Evolutionary conservation across 2,797 vertebrate species (phyloP).

Genomic region (Nyctibius grandis): DNA sequence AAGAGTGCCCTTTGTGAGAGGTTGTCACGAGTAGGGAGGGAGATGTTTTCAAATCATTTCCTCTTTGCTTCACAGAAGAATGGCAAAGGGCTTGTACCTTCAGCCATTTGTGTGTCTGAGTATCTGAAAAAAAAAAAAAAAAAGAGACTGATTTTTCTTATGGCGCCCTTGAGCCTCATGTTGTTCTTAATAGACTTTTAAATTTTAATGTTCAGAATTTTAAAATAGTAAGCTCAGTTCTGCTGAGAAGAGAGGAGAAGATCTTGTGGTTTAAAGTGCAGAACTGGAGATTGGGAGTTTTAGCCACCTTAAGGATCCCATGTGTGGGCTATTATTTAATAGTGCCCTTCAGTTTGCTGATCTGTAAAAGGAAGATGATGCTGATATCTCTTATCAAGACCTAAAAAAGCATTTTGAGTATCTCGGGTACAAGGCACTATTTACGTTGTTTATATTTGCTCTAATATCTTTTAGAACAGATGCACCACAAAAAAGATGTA

Average conservation of each 20-base stretch:
- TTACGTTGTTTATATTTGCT: neutral
- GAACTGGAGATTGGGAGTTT: neutral
- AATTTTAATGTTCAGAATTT: neutral
- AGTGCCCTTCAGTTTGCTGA: neutral
- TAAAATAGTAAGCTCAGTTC: neutral
- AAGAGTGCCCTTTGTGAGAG: neutral
- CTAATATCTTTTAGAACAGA: neutral
- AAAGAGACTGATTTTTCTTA: no score
- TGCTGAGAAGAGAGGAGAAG: neutral
- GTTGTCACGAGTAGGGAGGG: neutral
- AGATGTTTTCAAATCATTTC: neutral
- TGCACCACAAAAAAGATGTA: neutral
- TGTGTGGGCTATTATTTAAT: neutral
- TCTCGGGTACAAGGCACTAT: neutral
- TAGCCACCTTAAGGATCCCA: rapidly evolving
- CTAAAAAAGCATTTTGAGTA: neutral
- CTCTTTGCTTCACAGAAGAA: neutral
- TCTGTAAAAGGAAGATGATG: neutral
- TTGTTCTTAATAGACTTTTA: neutral
- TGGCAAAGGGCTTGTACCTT: neutral
- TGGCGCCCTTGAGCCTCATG: neutral
- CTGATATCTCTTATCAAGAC: neutral
- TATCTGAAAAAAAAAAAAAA: no score
- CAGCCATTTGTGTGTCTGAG: no score
- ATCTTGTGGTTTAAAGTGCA: neutral